phyloP scores from a whole-genome alignment of 2,888 invertebrate genomes.

The Drosophila tanythrix region DNA sequence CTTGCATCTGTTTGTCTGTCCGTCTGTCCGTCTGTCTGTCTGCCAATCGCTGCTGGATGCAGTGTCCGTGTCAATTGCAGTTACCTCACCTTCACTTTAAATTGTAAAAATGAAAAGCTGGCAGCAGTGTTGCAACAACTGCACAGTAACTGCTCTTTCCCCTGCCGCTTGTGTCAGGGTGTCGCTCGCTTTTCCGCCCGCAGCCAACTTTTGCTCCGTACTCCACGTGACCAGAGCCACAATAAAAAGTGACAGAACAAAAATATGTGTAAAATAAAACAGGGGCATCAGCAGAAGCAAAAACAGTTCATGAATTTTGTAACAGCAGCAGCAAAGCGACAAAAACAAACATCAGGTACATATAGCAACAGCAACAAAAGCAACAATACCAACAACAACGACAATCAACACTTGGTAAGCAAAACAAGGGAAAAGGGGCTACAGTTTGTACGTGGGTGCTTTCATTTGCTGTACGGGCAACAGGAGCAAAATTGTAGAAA shows the following conservation, averaged over 20 bases:
- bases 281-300: constrained; percentile 52
- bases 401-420: constrained; percentile 55
- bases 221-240: constrained; percentile 41
- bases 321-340: constrained; percentile 73
- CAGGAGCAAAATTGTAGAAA: constrained; percentile 59
- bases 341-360: constrained; percentile 67
- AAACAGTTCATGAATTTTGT: constrained; percentile 76
- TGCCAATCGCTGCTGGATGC: constrained; percentile 40
- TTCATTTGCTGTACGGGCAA: constrained; percentile 13
- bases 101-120: constrained; percentile 72
- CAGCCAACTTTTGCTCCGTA: background rate
- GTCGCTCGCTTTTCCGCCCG: constrained; percentile 8
- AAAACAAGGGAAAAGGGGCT: background rate
- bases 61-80: constrained; percentile 77
- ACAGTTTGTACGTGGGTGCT: constrained; percentile 42
- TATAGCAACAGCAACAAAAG: constrained; percentile 41
- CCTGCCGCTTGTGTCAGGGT: background rate
- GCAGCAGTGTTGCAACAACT: constrained; percentile 57
- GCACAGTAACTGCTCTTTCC: constrained; percentile 33
- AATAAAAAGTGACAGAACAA: constrained; percentile 78
- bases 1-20: constrained; percentile 27
- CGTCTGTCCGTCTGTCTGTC: background rate
- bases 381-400: constrained; percentile 23
- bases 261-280: constrained; percentile 78
- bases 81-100: constrained; percentile 72